A percentile compares a stretch with the other conserved stretches of the same genome.
These are phyloP conservation scores for Sinocyclocheilus maitianheensis DNA, from an alignment of 2,113 vertebrate species.

Conservation along the genomic window DNA sequence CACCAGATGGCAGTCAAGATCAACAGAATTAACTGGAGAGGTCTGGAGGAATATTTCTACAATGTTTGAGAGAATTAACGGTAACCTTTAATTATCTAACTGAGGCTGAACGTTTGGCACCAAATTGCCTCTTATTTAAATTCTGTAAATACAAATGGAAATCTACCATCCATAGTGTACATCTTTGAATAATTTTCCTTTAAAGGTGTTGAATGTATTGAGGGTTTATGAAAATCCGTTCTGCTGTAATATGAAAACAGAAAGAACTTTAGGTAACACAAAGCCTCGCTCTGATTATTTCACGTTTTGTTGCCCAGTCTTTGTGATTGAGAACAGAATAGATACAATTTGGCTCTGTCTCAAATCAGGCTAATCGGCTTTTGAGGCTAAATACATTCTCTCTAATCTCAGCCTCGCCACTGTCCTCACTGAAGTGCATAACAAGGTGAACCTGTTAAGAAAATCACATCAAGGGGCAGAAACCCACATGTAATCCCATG, in stretches of 20 bases:
- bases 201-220: not conserved
- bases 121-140: not conserved
- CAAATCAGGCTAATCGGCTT: constrained; percentile 73
- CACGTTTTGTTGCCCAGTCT: constrained; percentile 22
- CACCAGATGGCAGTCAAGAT: constrained; percentile 52
- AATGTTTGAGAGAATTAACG: not conserved
- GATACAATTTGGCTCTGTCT: constrained; percentile 66
- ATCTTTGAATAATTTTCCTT: not conserved
- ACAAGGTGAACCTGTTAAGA: constrained; percentile 74
- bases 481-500: constrained; percentile 74
- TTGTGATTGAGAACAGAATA: constrained; percentile 43
- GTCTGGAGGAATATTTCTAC: not conserved
- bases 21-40: not conserved
- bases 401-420: constrained; percentile 70
- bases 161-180: not conserved
- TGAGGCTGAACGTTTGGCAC: too few relatives aligned
- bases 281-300: constrained; percentile 4
- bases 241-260: constrained; percentile 24
- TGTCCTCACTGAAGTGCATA: constrained; percentile 64
- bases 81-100: not conserved
- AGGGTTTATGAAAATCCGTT: not conserved
- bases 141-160: constrained; percentile 8
- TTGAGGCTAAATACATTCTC: constrained; percentile 65
- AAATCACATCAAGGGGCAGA: constrained; percentile 70
- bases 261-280: not conserved